Base-by-base conservation (phyloP, 2,113 vertebrate genomes). In the Gadus macrocephalus region DNA sequence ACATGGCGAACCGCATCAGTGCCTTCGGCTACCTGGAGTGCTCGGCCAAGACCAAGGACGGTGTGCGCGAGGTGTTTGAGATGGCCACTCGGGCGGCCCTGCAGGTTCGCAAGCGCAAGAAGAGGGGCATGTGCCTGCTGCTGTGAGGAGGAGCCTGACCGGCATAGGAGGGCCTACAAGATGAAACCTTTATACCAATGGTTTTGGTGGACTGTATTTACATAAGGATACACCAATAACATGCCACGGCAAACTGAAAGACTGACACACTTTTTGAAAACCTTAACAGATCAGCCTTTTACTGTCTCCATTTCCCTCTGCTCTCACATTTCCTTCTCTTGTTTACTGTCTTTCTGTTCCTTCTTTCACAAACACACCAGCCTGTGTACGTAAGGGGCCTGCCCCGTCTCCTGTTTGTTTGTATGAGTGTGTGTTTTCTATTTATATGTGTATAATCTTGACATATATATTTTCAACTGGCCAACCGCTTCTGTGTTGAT, bases 11-110 rank as follows among this genome's bases (percentile, higher is more conserved):
- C 85, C 91, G 96, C 73, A 99, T 99, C 91, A 93, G 92, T 6
- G 96, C 97, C 75, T 98, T 99, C 6, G 96, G 97, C 69, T 99
- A 98, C 91, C 92, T 99, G 0, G 97, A 99, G 89, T 99, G 97
- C 84, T 99, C 97, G 0, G 96, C 97, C 90, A 98, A 98, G 92
- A 99, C 96, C 3, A 98, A 99, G 88, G 97, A 99, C 0, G 97
- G 96, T 0, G 97, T 99, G 75, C 91, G 97, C 81, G 96, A 99
- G 80, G 97, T 99, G 64, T 99, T 99, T 0, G 96, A 99, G 89
- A 98, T 99, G 97, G 97, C 97, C 78, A 99, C 97, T 16, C 90
- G 96, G 0, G 96, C 97, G 0, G 97, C 95, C 0, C 92, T 99
- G 85, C 96, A 99, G 89, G 96, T 98, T 27, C 93, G 95, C 42